phyloP scores from a whole-genome alignment of 2,113 vertebrate species.

The Rattus norvegicus region DNA sequence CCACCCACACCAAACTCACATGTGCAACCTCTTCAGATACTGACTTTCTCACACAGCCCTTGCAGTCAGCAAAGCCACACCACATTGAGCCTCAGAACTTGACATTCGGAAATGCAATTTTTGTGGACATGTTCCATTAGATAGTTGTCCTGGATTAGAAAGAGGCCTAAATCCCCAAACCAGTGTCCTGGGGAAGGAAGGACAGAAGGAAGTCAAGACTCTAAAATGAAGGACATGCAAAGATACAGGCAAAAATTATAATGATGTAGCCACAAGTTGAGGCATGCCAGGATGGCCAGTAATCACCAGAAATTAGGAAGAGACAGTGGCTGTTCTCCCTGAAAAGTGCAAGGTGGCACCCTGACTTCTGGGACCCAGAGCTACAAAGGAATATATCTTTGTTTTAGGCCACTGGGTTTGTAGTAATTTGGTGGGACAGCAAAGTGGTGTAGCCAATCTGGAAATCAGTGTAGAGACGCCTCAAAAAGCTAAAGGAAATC shows the following conservation, averaged over 20 bases:
- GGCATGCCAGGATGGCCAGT: neutral
- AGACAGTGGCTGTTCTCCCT: neutral
- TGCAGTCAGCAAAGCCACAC: neutral
- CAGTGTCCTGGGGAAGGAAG: neutral
- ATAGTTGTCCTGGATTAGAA: neutral
- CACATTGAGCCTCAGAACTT: neutral
- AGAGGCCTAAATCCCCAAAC: neutral
- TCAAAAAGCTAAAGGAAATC: neutral
- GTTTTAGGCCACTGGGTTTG: neutral
- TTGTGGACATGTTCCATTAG: neutral
- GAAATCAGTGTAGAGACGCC: neutral
- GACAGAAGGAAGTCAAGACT: neutral
- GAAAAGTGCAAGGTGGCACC: accelerated
- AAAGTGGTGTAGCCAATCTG: neutral
- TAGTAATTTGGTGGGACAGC: neutral
- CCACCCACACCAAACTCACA: neutral
- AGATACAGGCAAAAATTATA: neutral
- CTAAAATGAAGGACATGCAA: accelerated
- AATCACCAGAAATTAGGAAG: neutral
- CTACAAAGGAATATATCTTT: neutral
- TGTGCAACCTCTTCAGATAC: neutral
- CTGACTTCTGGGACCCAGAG: neutral
- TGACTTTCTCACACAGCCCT: too few relatives aligned
- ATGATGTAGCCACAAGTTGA: neutral
- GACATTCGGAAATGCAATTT: neutral